These are phyloP conservation scores for Schizopygopsis malacanthus DNA, from an alignment of 2,797 vertebrate genomes.

Conservation along the genomic window DNA sequence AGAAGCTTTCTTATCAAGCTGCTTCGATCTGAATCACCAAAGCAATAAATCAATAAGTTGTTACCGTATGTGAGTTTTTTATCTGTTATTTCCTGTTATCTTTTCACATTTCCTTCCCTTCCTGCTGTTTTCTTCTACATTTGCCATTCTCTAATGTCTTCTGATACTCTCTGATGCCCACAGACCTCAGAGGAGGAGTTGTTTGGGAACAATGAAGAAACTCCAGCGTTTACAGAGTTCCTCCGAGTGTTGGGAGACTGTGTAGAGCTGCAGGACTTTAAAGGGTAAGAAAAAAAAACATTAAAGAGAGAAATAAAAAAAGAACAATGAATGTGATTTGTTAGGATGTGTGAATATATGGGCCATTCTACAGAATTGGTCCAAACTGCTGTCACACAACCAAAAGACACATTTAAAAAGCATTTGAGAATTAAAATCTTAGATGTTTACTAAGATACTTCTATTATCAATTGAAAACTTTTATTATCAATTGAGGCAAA, in stretches of 20 bases:
- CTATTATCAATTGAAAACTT: too few relatives aligned
- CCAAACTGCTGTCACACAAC: too few relatives aligned
- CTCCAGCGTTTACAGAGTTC: constrained; percentile 87
- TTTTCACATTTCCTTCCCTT: background rate
- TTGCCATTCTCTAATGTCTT: background rate
- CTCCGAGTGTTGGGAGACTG: constrained; percentile 87
- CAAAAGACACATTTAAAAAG: too few relatives aligned
- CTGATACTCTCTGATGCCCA: background rate
- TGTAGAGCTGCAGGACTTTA: constrained; percentile 91
- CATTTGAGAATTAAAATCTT: too few relatives aligned
- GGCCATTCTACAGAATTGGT: too few relatives aligned
- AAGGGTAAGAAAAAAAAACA: constrained; percentile 77
- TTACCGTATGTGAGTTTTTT: background rate
- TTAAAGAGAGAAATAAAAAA: background rate
- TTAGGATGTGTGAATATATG: background rate
- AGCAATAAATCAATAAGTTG: constrained; percentile 3
- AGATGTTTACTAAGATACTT: too few relatives aligned
- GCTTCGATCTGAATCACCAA: constrained; percentile 22
- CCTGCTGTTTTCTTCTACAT: constrained; percentile 6
- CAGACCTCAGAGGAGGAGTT: constrained; percentile 91
- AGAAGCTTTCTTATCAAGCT: constrained; percentile 11
- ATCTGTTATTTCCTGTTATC: constrained; percentile 24
- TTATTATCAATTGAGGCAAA: too few relatives aligned
- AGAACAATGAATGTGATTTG: background rate
- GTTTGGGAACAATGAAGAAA: constrained; percentile 89